These are phyloP conservation scores for Brachionus rotundiformis DNA, from an alignment of 1,140 invertebrate species.

Conservation along the genomic window DNA sequence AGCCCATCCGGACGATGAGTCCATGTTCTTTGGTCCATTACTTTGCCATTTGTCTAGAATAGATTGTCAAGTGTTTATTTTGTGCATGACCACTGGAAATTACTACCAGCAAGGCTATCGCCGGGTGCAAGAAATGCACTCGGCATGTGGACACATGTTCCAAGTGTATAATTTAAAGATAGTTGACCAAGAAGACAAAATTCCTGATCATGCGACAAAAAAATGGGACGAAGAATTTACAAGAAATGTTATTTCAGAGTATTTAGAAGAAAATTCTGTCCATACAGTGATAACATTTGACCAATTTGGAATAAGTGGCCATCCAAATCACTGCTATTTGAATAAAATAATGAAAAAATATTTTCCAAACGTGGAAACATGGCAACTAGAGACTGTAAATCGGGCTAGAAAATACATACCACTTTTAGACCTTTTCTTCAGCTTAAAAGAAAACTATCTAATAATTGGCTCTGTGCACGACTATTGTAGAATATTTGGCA, in stretches of 20 bases:
- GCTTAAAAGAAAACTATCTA: neutral
- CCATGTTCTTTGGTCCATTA: slow-evolving; percentile 95
- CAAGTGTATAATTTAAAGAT: slow-evolving; percentile 70
- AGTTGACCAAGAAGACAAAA: slow-evolving; percentile 55
- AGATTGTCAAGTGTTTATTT: neutral
- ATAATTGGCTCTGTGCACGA: neutral
- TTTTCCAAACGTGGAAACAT: neutral
- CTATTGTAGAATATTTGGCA: neutral
- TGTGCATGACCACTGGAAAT: slow-evolving; percentile 66
- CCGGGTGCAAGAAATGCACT: slow-evolving; percentile 76
- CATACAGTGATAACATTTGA: slow-evolving; percentile 84
- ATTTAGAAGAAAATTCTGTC: slow-evolving; percentile 66
- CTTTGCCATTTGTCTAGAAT: slow-evolving; percentile 65
- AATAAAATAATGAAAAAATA: neutral
- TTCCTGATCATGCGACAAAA: slow-evolving; percentile 74
- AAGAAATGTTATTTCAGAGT: slow-evolving; percentile 69
- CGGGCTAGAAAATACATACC: slow-evolving; percentile 7
- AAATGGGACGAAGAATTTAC: slow-evolving; percentile 76
- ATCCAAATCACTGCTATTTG: slow-evolving; percentile 74
- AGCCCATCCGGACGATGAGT: slow-evolving; percentile 90
- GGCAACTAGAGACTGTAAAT: neutral
- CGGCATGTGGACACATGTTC: slow-evolving; percentile 76
- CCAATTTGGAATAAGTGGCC: slow-evolving; percentile 80
- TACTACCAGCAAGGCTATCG: slow-evolving; percentile 71
- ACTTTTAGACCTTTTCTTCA: neutral